These are phyloP conservation scores for Bombus waltoni DNA, from an alignment of 1,140 invertebrate species.

Conservation along the genomic window DNA sequence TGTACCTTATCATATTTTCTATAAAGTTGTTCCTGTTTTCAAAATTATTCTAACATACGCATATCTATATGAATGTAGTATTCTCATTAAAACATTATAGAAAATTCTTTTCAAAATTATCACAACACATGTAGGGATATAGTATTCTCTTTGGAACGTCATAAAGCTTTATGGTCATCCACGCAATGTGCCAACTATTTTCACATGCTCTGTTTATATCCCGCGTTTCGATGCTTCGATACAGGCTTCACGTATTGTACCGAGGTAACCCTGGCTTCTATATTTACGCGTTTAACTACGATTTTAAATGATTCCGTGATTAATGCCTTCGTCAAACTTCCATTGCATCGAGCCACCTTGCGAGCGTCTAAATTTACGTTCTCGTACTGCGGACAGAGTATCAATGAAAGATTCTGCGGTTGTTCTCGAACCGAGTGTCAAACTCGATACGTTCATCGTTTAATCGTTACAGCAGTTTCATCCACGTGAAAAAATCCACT, in stretches of 20 bases:
- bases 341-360: not conserved
- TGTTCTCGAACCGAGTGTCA: no score
- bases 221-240: not conserved
- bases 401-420: not conserved
- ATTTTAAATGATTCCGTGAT: conserved; percentile 13
- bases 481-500: not conserved
- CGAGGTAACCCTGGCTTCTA: conserved; percentile 1
- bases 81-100: not conserved
- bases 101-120: not conserved
- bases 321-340: conserved; percentile 3
- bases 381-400: not conserved
- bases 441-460: not conserved
- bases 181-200: not conserved
- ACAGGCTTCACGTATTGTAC: not conserved
- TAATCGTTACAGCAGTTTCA: no score
- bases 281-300: not conserved
- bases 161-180: not conserved
- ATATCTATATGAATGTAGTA: not conserved
- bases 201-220: no score
- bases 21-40: not conserved
- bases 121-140: not conserved
- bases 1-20: no score
- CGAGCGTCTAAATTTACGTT: conserved; percentile 2
- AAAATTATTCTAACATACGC: not conserved
- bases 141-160: not conserved